These are phyloP conservation scores for Barypeithes pellucidus DNA, from an alignment of 2,888 invertebrate species.

Conservation along the genomic window DNA sequence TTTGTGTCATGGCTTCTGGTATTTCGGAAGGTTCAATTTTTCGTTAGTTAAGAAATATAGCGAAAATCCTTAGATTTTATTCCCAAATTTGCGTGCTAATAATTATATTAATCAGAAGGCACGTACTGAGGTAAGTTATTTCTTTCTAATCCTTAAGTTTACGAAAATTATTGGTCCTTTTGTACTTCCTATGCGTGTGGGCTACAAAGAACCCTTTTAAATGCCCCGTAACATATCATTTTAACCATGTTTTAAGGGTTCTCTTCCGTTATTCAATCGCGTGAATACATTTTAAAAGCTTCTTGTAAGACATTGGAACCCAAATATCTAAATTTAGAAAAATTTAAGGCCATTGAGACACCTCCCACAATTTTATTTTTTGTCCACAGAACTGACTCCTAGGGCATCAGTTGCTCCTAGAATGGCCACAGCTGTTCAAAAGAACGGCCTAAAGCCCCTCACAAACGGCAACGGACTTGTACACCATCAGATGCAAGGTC, in stretches of 20 bases:
- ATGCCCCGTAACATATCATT: conserved; percentile 24
- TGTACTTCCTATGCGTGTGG: conserved; percentile 50
- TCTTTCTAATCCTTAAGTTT: conserved; percentile 1
- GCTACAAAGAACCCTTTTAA: conserved; percentile 50
- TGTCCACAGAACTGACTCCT: conserved; percentile 40
- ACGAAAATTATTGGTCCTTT: conserved; percentile 19
- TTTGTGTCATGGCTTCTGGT: conserved; percentile 52
- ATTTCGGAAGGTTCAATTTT: conserved; percentile 38
- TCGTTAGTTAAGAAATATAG: conserved; percentile 43
- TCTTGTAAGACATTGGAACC: not conserved
- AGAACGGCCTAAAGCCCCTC: conserved; percentile 86
- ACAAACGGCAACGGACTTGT: conserved; percentile 76
- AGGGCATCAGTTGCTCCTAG: conserved; percentile 53
- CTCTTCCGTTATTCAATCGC: not conserved
- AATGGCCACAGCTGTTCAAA: conserved; percentile 89
- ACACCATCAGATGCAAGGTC: conserved; percentile 69
- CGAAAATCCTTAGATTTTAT: conserved; percentile 23
- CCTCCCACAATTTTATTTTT: conserved; percentile 45
- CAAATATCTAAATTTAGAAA: conserved; percentile 42
- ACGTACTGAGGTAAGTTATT: conserved; percentile 34
- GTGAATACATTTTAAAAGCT: not conserved
- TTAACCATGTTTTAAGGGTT: not conserved
- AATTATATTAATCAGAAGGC: conserved; percentile 16
- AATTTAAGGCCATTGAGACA: conserved; percentile 41
- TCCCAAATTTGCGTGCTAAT: conserved; percentile 12